Base-by-base conservation (phyloP, 2,888 invertebrate genomes). In the Caenorhabditis sp. region DNA sequence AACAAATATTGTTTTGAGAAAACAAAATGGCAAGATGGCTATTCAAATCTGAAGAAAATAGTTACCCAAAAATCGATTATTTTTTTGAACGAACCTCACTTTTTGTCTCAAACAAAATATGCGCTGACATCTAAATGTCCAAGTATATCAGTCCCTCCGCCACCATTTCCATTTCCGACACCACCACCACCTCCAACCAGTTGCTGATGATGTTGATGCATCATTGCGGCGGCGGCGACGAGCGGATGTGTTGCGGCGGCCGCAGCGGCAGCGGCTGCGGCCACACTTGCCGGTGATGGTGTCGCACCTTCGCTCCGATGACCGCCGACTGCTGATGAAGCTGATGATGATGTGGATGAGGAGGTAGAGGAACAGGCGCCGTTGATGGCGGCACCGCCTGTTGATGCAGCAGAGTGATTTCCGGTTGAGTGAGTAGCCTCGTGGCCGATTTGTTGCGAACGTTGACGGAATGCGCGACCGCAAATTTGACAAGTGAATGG, bases 381-480 rank as follows among this genome's bases (percentile, higher is more conserved):
- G 23, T 51, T 55, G 19, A 6, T 12, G 27, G 8, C 27, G 8
- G 43, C 6, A 14, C 10, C 5, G 14, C 14, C 12, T 14, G 36
- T 36, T 36, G 36, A 36, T 36, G 6, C 5, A 8, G 27, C 6
- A 57, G 12, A 8, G 12, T 4, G 12, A 49, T 21, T 37, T n/a
- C 19, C 31, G 5, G 24, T 2, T n/a, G 27, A 23, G 53, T 74
- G 74, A 3, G 74, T 74, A 14, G 63, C 55, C 51, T 87, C 86
- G 65, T 87, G 87, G 3, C 84, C 83, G 54, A 84, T 68, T 66
- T 87, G 86, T 69, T 86, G 86, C 1, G 84, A 84, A 6, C 86
- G 70, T 62, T 86, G 86, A 12, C 86, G 79, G 77, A 86, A 86
- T 17, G 78, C 66, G 12, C 86, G 76, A 10, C 85, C 84, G 63